Conservation (phyloP, 2,113 vertebrate species). For the Orientallactaga bullata region DNA sequence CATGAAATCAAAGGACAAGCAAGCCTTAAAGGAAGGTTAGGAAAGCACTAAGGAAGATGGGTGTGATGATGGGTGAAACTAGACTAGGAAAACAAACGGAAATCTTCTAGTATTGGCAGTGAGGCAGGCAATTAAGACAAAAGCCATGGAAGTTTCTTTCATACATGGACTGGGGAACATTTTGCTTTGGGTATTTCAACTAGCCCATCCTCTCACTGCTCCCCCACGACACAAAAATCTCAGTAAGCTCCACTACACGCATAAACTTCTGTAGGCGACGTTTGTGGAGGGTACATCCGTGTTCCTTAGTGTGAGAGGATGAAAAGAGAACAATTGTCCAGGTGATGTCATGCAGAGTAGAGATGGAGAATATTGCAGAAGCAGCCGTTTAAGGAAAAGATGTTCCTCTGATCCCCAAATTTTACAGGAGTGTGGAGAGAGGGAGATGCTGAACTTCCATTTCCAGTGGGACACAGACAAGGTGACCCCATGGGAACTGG, state of each 20-base stretch:
- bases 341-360: neutral
- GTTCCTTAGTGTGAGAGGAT: neutral
- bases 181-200: neutral
- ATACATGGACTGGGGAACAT: neutral
- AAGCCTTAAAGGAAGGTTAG: neutral
- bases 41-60: neutral
- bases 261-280: neutral
- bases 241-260: neutral
- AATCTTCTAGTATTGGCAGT: neutral
- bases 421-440: neutral
- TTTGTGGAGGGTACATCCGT: neutral
- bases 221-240: neutral
- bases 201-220: neutral
- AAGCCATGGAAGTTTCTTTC: neutral
- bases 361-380: neutral
- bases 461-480: neutral
- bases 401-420: neutral
- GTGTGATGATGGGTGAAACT: neutral
- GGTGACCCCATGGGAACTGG: neutral
- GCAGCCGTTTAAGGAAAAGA: neutral
- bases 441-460: neutral
- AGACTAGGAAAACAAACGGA: neutral
- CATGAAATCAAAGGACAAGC: neutral
- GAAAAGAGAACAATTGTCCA: neutral
- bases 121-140: neutral